A percentile compares a stretch with the other conserved stretches of the same genome.
These are phyloP conservation scores for Cacoxenus indagator DNA, from an alignment of 2,888 invertebrate species.

Conservation along the genomic window DNA sequence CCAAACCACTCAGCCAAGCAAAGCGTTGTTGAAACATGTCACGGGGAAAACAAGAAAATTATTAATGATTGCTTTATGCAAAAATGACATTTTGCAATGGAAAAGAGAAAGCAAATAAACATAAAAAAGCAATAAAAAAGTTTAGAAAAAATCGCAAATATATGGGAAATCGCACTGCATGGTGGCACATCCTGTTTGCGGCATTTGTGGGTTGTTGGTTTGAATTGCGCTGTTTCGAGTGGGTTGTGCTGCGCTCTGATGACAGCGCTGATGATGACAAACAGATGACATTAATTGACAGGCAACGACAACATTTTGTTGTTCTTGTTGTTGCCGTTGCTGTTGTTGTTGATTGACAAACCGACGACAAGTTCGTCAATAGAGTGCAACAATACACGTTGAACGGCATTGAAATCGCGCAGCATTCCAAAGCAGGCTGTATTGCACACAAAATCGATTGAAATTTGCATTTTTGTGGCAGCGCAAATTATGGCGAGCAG, in stretches of 20 bases:
- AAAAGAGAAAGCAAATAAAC: neutral
- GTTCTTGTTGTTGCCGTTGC: slow-evolving; percentile 9
- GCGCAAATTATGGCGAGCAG: neutral
- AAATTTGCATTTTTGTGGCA: neutral
- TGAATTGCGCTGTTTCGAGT: neutral
- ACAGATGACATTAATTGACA: slow-evolving; percentile 51
- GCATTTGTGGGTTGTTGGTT: too few relatives aligned
- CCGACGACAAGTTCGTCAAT: neutral
- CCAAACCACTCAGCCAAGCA: neutral
- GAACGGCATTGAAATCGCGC: neutral
- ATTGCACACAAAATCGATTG: neutral
- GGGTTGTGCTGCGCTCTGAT: neutral
- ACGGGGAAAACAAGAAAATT: slow-evolving; percentile 17
- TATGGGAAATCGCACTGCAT: neutral
- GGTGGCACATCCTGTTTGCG: too few relatives aligned
- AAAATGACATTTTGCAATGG: slow-evolving; percentile 31
- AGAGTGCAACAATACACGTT: neutral
- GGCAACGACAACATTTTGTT: slow-evolving; percentile 28
- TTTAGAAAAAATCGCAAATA: slow-evolving; percentile 11
- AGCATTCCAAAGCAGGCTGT: neutral
- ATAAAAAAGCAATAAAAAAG: slow-evolving; percentile 3
- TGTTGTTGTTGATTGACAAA: slow-evolving; percentile 6
- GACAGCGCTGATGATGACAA: slow-evolving; percentile 32
- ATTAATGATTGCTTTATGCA: slow-evolving; percentile 42
- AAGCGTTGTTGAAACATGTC: slow-evolving; percentile 4